Percentiles rank a stretch among this genome's conserved stretches.
These are phyloP conservation scores for Procavia capensis DNA, from an alignment of 2,113 vertebrate species.

Conservation along the genomic window DNA sequence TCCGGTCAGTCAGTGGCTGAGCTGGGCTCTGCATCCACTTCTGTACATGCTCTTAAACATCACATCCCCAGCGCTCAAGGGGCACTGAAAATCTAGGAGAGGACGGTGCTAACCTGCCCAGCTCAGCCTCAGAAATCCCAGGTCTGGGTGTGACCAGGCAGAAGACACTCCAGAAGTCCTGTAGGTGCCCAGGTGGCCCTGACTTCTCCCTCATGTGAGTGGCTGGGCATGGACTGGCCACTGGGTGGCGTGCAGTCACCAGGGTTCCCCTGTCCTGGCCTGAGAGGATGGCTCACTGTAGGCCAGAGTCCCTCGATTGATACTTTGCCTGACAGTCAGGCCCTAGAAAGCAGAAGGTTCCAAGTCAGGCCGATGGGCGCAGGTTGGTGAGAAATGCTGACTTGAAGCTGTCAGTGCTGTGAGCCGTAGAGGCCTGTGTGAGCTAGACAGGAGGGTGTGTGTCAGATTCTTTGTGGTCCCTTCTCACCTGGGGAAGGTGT, in stretches of 20 bases:
- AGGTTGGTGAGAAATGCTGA: constrained; percentile 46
- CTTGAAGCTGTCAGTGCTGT: constrained; percentile 45
- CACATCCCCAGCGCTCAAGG: accelerated
- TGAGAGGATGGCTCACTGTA: background rate
- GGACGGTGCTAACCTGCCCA: too few species aligned
- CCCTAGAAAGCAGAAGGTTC: constrained; percentile 7
- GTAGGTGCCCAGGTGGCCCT: background rate
- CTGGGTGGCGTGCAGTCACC: constrained; percentile 83
- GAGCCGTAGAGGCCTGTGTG: background rate
- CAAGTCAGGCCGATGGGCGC: background rate
- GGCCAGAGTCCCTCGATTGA: background rate
- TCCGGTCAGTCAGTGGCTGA: background rate
- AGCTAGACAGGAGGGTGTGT: background rate
- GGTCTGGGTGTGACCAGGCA: background rate
- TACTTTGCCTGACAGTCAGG: background rate
- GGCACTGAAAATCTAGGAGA: too few species aligned
- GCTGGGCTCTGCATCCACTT: background rate
- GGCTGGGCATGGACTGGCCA: constrained; percentile 63
- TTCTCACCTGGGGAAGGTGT: background rate
- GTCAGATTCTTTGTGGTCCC: background rate
- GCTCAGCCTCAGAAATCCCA: background rate
- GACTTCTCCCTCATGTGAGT: accelerated
- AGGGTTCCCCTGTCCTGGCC: constrained; percentile 62
- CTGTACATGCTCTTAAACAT: too few species aligned
- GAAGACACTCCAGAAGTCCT: background rate